Base-by-base conservation (phyloP, 2,888 invertebrate genomes). In the Platycheirus rosarum region DNA sequence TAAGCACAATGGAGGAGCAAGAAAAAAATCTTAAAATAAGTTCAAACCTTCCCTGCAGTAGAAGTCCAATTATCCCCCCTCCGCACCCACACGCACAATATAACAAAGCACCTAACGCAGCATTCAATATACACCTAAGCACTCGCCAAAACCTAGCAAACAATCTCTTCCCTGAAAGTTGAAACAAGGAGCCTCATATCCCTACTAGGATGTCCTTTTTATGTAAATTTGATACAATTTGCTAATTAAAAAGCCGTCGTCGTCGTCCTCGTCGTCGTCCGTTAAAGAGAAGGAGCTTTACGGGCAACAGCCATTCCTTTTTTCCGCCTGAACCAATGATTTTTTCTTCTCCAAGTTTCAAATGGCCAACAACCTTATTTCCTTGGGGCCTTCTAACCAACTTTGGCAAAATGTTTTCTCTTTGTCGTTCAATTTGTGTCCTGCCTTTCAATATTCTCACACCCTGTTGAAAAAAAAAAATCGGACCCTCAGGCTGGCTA, bases 181-280 rank as follows among this genome's bases (percentile, higher is more conserved):
- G 7, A 3, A 6, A n/a, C 53, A n/a, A 69, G 9, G 32, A 60
- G 44, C 44, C 16, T 20, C 65, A 49, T 26, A 55, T 60, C 46
- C 70, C 2, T 32, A 7, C 37, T 9, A 40, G 76, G 37, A 76
- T 55, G 76, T 71, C 42, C 40, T 68, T 68, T 80, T 82, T 76
- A 82, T 82, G 71, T 62, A 82, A 82, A 82, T 77, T 76, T 77
- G 65, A 77, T 77, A 82, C 70, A 77, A 77, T 82, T 82, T 76
- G 76, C 77, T 82, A 82, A 82, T 82, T 82, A 82, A 82, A 82
- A 76, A 71, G 62, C 76, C 71, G 62, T 63, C 48, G 60, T 40
- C 37, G 8, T 29, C 71, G 62, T 63, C 48, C 53, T 40, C 37
- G 8, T 29, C 20, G 16, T 48, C 26, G 55, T 55, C 51, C 16